Percentiles rank a stretch among this genome's conserved stretches.
Conservation (phyloP, 2,797 vertebrate genomes). For the Pipistrellus kuhlii region DNA sequence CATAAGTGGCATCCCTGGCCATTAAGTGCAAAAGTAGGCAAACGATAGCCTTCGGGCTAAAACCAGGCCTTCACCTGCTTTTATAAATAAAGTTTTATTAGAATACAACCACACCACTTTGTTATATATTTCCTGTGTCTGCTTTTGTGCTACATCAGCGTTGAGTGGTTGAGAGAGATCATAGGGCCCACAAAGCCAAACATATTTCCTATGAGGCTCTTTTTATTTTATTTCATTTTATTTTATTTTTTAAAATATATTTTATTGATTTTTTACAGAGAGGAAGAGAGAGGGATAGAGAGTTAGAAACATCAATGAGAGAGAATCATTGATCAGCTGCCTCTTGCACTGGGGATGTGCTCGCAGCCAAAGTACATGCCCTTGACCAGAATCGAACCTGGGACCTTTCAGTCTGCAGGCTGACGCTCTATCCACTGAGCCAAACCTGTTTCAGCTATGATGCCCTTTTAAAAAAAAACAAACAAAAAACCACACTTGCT, state of each 20-base stretch:
- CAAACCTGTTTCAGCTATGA: not conserved
- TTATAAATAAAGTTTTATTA: not conserved
- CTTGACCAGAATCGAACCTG: no score
- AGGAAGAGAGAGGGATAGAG: no score
- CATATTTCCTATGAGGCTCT: not conserved
- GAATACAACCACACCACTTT: not conserved
- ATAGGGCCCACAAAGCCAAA: not conserved
- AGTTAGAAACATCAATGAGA: no score
- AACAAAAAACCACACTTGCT: not conserved
- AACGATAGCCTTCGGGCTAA: not conserved
- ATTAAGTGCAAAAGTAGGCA: not conserved
- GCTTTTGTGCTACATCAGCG: not conserved
- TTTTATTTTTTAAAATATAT: no score
- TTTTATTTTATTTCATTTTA: not conserved
- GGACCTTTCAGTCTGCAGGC: no score
- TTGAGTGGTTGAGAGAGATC: not conserved
- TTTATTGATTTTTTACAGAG: no score
- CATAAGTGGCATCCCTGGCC: fast-evolving
- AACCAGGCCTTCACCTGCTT: not conserved
- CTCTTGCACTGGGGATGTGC: no score
- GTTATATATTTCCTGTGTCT: not conserved
- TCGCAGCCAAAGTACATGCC: no score
- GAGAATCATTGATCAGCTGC: no score
- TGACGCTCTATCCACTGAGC: no score
- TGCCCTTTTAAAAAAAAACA: not conserved